Base-by-base conservation (phyloP, 2,113 vertebrate species). In the Pogona vitticeps region DNA sequence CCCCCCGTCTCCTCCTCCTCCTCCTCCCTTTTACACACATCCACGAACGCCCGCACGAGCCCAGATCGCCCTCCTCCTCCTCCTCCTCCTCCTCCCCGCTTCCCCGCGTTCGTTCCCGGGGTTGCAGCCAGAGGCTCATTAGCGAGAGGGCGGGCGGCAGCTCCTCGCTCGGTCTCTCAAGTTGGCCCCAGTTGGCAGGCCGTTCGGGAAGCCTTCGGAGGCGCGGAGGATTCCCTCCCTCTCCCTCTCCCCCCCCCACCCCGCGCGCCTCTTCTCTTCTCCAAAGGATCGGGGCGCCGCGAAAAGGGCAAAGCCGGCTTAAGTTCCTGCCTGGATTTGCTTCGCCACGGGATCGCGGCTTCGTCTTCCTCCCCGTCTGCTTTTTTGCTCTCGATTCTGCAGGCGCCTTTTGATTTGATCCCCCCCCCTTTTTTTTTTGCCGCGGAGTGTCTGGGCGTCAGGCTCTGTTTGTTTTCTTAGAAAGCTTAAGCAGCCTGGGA, bases 111-210 rank as follows among this genome's bases (percentile, higher is more conserved):
- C 78, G 89, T 81, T 91, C 75, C 63, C 3, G 87, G 88, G 91
- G 89, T 91, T 91, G 89, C 76, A 79, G 85, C 88, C 93, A 91
- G 87, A 91, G 40, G 63, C 80, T 93, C 89, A 82, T 46, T 82
- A 84, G 85, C 75, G 91, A 88, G 84, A 67, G 89, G 85, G 76
- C 18, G 56, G 85, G 70, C 26, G 20, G 26, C 65, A 63, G 67
- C 83, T 91, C 92, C 13, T 42, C 26, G 8, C 75, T 52, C 26
- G 1, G 12, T 61, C 77, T 70, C 63, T 61, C 82, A 90, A 94
- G 90, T 94, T 91, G 90, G 92, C 89, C 75, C 77, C 89, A 91
- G 71, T 89, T 94, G 88, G 89, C 77, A 90, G 90, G 79, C 93
- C 89, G 87, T 83, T 38, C 3, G 38, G 90, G 80, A 70, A 80